Evolutionary conservation across 2,888 invertebrate species (phyloP), one percentile per base, ranked within the genome.

Genomic region (Anthoptus insignis): DNA sequence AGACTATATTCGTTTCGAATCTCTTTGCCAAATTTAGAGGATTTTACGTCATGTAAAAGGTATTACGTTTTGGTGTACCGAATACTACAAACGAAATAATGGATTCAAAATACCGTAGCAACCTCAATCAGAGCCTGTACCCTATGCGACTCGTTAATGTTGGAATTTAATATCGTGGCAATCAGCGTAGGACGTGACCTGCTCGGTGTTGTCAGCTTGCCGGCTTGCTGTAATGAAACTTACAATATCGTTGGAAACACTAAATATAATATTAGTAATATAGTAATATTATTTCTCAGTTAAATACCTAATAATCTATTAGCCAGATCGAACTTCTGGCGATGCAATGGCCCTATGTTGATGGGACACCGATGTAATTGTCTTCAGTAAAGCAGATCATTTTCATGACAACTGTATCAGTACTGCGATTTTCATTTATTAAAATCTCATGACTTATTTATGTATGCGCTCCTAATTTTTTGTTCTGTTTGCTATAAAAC

Each of bases 121-220:
- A n/a, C 22, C 37, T 37, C 56, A 56, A 56, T 56, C 37, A 39
- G 56, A 16, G 16, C 27, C 24, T 6, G 37, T 32, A 56, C 37
- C 24, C 39, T 24, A 37, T 37, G 27, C 27, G 37, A 56, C 56
- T 56, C 27, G 56, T 56, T 56, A 56, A 56, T 39, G 54, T 39
- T 27, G 54, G 54, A 56, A 56, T 56, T 56, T 56, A 56, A 56
- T 56, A 56, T 56, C 37, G 27, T 16, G 56, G 56, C 56, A 56
- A 56, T 56, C 39, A 56, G 56, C 39, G 39, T n/a, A 24, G 56
- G 0, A 39, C 56, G 56, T 56, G 56, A 42, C 39, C 56, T 22
- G 11, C 39, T 13, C 14, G 14, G 37, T 27, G 16, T 6, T 13
- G 24, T 22, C 14, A 3, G 45, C 47, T 24, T 24, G 47, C 24